phyloP scores from a whole-genome alignment of 2,888 invertebrate species.

The Psylliodes chrysocephalus region DNA sequence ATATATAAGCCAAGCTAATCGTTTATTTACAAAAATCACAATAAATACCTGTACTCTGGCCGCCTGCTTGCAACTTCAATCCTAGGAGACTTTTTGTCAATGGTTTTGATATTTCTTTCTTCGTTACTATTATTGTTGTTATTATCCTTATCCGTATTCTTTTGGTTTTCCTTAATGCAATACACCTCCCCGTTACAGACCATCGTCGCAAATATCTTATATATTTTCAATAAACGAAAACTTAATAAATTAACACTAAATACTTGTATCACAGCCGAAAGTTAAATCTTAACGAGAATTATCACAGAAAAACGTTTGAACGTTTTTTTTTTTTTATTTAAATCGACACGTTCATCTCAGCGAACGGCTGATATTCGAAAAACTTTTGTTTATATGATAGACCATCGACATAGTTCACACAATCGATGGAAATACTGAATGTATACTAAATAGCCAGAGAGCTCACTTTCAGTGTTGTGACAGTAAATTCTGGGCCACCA shows the following conservation, averaged over 20 bases:
- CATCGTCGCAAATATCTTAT: constrained; percentile 41
- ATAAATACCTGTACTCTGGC: constrained; percentile 21
- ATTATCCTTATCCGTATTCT: constrained; percentile 35
- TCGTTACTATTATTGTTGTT: constrained; percentile 31
- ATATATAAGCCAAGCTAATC: too few relatives aligned
- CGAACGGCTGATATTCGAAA: neutral
- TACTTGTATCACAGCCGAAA: constrained; percentile 30
- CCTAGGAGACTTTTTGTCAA: neutral
- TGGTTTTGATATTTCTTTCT: neutral
- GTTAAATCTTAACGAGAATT: neutral
- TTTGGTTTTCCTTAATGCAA: constrained; percentile 32
- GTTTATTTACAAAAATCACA: too few relatives aligned
- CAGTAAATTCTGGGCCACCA: constrained; percentile 25
- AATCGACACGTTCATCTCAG: neutral
- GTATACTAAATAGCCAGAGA: neutral
- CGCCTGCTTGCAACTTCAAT: constrained; percentile 3
- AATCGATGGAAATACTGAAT: constrained; percentile 3
- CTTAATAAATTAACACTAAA: constrained; percentile 13
- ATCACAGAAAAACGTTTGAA: constrained; percentile 3
- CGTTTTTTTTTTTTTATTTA: neutral
- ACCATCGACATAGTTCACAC: constrained; percentile 7
- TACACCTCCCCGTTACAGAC: constrained; percentile 52
- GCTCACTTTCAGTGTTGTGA: constrained; percentile 11
- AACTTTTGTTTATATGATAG: neutral
- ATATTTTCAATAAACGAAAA: neutral